Conservation (phyloP, 2,113 vertebrate genomes). For the Sapayoa aenigma region DNA sequence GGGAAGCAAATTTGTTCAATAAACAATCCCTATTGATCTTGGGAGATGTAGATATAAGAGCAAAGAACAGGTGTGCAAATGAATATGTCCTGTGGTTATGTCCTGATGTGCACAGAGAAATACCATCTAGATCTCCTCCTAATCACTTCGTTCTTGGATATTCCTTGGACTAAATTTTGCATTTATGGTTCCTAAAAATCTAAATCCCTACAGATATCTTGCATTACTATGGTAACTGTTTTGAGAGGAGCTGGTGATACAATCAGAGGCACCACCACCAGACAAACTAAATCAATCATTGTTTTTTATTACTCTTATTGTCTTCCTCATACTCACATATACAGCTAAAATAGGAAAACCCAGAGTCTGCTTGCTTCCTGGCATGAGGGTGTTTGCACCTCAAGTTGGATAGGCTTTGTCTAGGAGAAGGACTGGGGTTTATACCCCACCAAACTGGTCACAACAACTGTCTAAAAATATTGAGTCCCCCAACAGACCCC, state of each 20-base stretch:
- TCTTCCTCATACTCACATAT: not conserved
- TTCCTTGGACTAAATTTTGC: not conserved
- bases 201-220: conserved; percentile 17
- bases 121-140: not conserved
- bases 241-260: not conserved
- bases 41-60: not conserved
- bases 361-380: not conserved
- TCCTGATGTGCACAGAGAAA: not conserved
- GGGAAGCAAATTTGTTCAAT: not conserved
- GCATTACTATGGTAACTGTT: conserved; percentile 57
- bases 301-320: not conserved
- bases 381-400: not conserved
- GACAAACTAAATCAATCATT: not conserved
- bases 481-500: not conserved
- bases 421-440: not conserved
- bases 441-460: not conserved
- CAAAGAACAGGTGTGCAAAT: not conserved
- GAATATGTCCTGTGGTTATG: not conserved
- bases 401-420: not conserved
- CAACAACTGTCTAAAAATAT: not conserved
- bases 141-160: not conserved
- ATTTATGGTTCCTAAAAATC: not conserved
- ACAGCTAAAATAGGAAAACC: not conserved
- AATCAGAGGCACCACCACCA: not conserved
- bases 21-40: not conserved